Evolutionary conservation across 2,113 vertebrate species (phyloP), one percentile per base, ranked within the genome.

Genomic region (Heloderma charlesbogerti): DNA sequence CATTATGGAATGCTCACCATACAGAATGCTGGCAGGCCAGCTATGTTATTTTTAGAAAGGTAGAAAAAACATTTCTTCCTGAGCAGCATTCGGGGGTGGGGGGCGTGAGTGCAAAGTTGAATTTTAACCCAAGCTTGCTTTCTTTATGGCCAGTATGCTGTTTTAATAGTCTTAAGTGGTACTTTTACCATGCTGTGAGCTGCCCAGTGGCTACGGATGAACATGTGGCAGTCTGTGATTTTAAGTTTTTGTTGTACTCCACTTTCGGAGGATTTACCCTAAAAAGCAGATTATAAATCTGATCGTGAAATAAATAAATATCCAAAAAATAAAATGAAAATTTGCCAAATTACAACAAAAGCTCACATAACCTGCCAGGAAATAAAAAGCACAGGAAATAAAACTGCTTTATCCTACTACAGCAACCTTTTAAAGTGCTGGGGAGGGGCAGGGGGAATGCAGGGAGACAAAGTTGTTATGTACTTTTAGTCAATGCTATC

Each of bases 341-440:
- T 20, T 77, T 75, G 54, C 25, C 20, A 43, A 20, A 60, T 57
- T 43, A 29, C 3, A 43, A 20, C 48, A 29, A 87, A 87, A n/a
- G 0, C 40, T 90, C 84, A 43, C 45, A 57, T 16, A 67, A 43
- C 74, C 8, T 88, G 86, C 29, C 29, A 29, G 34, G 67, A 57
- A 60, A 91, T 20, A 78, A 66, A 84, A 84, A 75, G n/a, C 43
- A 87, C 40, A 75, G 13, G 54, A 45, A 85, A 79, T 82, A 86
- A 77, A 89, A n/a, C 72, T 87, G 71, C 66, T 89, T 75, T 40
- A 77, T 88, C 79, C 86, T 87, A 6, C 48, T 72, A 78, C 80
- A 34, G 77, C 66, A 54, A 25, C 31, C 88, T 74, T 37, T 87
- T 20, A 6, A 29, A 63, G 54, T 72, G 40, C 22, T 93, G 67